A percentile compares a stretch with the other conserved stretches of the same genome.
Conservation (phyloP, 2,888 invertebrate species). For the Rhodophaea formosa region DNA sequence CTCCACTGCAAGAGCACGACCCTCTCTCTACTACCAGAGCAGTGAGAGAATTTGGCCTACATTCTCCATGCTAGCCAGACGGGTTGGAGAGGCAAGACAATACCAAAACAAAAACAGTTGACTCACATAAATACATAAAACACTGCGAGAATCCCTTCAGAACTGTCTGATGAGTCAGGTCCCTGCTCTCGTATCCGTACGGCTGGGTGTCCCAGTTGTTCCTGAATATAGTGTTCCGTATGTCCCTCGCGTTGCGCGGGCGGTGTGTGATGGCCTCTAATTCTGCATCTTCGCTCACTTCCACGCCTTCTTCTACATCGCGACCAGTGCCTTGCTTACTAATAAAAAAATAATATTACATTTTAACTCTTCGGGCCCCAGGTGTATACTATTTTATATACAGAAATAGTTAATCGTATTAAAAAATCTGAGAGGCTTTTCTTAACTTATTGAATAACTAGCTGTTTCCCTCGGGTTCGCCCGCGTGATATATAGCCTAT, state of each 20-base stretch:
- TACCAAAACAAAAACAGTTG: no score
- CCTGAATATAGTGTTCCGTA: slow-evolving; percentile 50
- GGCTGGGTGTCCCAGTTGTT: slow-evolving; percentile 58
- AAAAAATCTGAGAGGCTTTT: no score
- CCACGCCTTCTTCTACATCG: slow-evolving; percentile 65
- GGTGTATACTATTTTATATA: no score
- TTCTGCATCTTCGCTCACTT: slow-evolving; percentile 56
- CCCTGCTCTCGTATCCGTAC: slow-evolving; percentile 1
- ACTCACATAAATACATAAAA: slow-evolving; percentile 72
- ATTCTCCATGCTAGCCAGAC: no score
- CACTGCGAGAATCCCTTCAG: slow-evolving; percentile 67
- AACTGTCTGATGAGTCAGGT: neutral
- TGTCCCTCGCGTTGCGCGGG: slow-evolving; percentile 40
- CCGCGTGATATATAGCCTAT: no score
- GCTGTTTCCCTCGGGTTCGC: no score
- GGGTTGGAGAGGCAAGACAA: no score
- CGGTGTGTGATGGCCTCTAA: slow-evolving; percentile 28
- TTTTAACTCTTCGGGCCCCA: neutral
- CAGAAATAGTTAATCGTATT: no score
- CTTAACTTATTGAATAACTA: no score
- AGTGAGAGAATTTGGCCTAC: no score
- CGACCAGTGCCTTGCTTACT: slow-evolving; percentile 63
- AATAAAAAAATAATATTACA: slow-evolving; percentile 5
- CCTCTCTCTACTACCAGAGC: no score
- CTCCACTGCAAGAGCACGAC: no score